phyloP scores from a whole-genome alignment of 64 coral and sea anemone species.

The Astreopora myriophthalma region DNA sequence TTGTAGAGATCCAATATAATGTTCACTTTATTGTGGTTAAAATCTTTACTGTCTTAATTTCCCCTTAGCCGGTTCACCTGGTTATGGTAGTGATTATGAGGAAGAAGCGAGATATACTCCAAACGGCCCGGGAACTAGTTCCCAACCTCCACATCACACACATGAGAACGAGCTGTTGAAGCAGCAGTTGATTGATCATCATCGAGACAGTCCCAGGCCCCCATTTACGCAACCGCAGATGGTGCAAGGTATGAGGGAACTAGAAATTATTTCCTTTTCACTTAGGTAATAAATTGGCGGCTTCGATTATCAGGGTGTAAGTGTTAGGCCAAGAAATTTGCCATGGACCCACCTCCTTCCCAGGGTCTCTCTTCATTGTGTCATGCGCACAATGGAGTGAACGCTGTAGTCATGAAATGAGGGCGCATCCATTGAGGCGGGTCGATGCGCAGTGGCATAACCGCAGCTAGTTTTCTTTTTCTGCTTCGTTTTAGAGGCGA shows the following conservation, averaged over 20 bases:
- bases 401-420: neutral
- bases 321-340: neutral
- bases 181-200: slow-evolving; percentile 67
- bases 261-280: neutral
- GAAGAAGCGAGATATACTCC: slow-evolving; percentile 59
- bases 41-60: neutral
- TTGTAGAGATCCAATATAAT: too few relatives aligned
- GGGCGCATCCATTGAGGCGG: neutral
- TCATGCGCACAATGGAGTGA: too few relatives aligned
- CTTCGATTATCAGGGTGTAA: neutral
- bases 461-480: too few relatives aligned
- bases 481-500: too few relatives aligned
- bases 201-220: slow-evolving; percentile 61
- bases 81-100: slow-evolving; percentile 88
- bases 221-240: slow-evolving; percentile 54
- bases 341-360: too few relatives aligned
- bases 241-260: slow-evolving; percentile 50
- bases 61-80: neutral
- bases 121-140: slow-evolving; percentile 66
- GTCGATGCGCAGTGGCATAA: neutral
- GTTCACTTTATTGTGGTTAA: too few relatives aligned
- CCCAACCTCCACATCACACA: slow-evolving; percentile 14
- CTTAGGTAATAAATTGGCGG: neutral
- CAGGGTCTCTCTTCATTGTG: too few relatives aligned
- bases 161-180: slow-evolving; percentile 80